Percentiles rank a stretch among this genome's conserved stretches.
phyloP scores from a whole-genome alignment of 2,888 invertebrate genomes.

The Macrostomum cliftonense region DNA sequence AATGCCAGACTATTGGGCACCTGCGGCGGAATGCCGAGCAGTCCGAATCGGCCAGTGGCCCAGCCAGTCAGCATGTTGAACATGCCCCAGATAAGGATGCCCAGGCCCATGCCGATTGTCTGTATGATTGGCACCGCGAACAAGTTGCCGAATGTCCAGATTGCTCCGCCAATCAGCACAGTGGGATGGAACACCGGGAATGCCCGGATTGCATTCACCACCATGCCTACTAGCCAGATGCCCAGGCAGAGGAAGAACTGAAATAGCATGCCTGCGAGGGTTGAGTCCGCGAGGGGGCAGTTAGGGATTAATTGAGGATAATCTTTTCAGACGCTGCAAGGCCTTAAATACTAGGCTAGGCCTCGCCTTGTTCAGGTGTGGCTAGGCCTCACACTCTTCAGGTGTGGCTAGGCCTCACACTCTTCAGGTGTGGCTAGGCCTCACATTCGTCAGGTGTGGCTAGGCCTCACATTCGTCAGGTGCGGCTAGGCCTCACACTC shows the following conservation, averaged over 20 bases:
- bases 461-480: no score
- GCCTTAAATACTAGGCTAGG: no score
- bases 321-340: no score
- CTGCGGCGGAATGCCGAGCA: conserved; percentile 2
- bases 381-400: no score
- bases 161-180: conserved; percentile 39
- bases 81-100: conserved; percentile 40
- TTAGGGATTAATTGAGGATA: no score
- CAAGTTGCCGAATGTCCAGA: conserved; percentile 39
- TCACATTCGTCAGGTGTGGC: no score
- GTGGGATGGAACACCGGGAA: conserved; percentile 38
- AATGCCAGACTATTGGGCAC: conserved; percentile 1
- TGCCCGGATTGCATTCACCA: conserved; percentile 26
- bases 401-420: no score
- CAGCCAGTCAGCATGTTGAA: conserved; percentile 39
- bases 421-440: no score
- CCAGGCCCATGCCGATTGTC: conserved; percentile 38
- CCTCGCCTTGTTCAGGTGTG: no score
- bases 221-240: conserved; percentile 33
- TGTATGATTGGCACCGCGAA: conserved; percentile 40
- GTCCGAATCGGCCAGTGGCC: conserved; percentile 35
- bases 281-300: no score
- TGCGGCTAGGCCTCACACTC: no score
- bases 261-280: conserved; percentile 33
- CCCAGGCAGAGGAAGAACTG: conserved; percentile 39